Conservation (phyloP, 1,140 invertebrate genomes). For the Ruditapes philippinarum region DNA sequence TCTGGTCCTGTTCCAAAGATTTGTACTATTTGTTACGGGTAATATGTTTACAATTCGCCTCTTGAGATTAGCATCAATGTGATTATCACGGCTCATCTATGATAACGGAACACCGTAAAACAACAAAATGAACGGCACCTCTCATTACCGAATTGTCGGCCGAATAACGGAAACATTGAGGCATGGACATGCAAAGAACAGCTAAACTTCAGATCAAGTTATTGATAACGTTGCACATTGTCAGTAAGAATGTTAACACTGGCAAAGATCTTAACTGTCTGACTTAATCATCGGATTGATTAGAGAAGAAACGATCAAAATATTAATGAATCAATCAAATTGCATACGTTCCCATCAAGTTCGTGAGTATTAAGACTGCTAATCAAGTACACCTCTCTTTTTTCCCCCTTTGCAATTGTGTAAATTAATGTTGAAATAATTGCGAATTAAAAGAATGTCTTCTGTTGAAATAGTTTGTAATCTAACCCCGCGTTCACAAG, state of each 20-base stretch:
- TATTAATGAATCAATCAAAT: slow-evolving; percentile 32
- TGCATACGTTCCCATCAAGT: background rate
- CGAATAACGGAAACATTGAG: slow-evolving; percentile 7
- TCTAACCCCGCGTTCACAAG: slow-evolving; percentile 8
- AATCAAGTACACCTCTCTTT: background rate
- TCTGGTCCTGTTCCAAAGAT: slow-evolving; percentile 1
- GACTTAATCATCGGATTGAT: background rate
- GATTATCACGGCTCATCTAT: background rate
- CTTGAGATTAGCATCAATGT: background rate
- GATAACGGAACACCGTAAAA: slow-evolving; percentile 14
- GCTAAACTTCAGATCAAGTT: background rate
- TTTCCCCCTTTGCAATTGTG: background rate
- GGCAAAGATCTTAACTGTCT: slow-evolving; percentile 10
- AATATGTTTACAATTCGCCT: slow-evolving; percentile 26
- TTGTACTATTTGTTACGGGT: slow-evolving; percentile 22
- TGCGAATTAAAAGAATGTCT: background rate
- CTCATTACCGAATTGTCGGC: slow-evolving; percentile 27
- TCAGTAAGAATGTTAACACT: slow-evolving; percentile 42
- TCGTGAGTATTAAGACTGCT: background rate
- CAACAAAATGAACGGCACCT: slow-evolving; percentile 27
- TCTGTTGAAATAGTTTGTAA: background rate
- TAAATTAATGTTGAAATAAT: background rate
- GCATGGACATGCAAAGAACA: slow-evolving; percentile 3
- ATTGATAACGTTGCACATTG: background rate
- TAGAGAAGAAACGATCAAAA: background rate